Conservation (phyloP, 37 sponge, comb jelly and placozoan genomes). For the Haliclona indistincta region DNA sequence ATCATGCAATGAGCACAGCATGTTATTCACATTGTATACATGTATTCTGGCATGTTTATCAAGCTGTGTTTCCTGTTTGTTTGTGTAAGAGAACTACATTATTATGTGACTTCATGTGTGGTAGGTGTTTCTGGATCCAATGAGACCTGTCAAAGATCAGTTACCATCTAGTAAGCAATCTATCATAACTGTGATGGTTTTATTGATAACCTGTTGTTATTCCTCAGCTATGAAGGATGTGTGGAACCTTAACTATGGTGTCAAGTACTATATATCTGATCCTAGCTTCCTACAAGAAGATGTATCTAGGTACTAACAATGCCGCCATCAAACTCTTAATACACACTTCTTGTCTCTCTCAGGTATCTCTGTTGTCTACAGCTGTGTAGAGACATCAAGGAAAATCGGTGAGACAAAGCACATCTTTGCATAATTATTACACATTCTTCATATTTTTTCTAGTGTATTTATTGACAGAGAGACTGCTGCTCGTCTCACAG, state of each 20-base stretch:
- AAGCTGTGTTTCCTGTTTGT: background rate
- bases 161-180: constrained; percentile 32
- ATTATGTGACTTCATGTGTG: background rate
- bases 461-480: constrained; percentile 50
- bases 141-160: constrained; percentile 42
- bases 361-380: constrained; percentile 72
- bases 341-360: no score
- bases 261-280: constrained; percentile 77
- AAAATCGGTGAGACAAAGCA: constrained; percentile 16
- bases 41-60: background rate
- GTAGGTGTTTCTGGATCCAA: constrained; percentile 63
- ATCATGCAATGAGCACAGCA: no score
- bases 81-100: no score
- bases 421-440: background rate
- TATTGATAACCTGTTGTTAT: no score
- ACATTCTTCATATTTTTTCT: background rate
- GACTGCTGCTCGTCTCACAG: constrained; percentile 50
- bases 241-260: constrained; percentile 71
- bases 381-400: constrained; percentile 68
- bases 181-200: background rate
- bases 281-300: constrained; percentile 65
- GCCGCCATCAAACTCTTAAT: no score
- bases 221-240: constrained; percentile 2
- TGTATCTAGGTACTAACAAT: constrained; percentile 47
- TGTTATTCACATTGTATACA: no score